A percentile compares a stretch with the other conserved stretches of the same genome.
Conservation (phyloP, 2,888 invertebrate genomes). For the Rhynchonema sp. region DNA sequence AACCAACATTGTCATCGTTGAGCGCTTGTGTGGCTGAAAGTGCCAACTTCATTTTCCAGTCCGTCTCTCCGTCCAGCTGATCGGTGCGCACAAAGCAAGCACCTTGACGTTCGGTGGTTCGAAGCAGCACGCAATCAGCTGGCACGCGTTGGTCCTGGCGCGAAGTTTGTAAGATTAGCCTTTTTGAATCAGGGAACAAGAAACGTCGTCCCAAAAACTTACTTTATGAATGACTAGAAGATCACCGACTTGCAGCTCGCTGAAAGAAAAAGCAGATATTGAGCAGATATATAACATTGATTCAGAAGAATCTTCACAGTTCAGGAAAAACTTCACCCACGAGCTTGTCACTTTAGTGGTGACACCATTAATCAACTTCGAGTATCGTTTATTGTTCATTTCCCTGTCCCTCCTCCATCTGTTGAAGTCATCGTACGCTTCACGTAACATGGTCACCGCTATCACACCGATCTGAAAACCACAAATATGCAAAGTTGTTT, state of each 20-base stretch:
- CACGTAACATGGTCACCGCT: conserved; percentile 74
- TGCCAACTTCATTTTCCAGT: conserved; percentile 64
- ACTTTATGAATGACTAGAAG: conserved; percentile 58
- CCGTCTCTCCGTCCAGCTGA: conserved; percentile 78
- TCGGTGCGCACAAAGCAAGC: conserved; percentile 88
- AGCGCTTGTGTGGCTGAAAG: conserved; percentile 68
- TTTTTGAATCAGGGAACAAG: neutral
- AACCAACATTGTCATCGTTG: conserved; percentile 30
- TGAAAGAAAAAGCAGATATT: conserved; percentile 22
- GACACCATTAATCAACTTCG: conserved; percentile 32
- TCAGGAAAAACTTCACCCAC: too few relatives aligned
- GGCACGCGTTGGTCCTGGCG: conserved; percentile 73
- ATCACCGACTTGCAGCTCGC: conserved; percentile 49
- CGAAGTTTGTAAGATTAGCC: neutral
- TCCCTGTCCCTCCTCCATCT: conserved; percentile 75
- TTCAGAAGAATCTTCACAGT: too few relatives aligned
- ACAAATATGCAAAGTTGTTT: too few relatives aligned
- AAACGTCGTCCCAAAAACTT: neutral
- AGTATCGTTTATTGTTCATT: conserved; percentile 57
- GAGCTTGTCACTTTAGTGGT: conserved; percentile 39
- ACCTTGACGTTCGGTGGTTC: conserved; percentile 40
- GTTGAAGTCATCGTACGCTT: conserved; percentile 81
- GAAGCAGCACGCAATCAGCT: conserved; percentile 73
- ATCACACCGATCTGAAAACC: conserved; percentile 58
- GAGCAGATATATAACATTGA: conserved; percentile 21